Evolutionary conservation across 2,113 vertebrate genomes (phyloP), one percentile per base, ranked within the genome.

Genomic region (Spilogale gracilis): DNA sequence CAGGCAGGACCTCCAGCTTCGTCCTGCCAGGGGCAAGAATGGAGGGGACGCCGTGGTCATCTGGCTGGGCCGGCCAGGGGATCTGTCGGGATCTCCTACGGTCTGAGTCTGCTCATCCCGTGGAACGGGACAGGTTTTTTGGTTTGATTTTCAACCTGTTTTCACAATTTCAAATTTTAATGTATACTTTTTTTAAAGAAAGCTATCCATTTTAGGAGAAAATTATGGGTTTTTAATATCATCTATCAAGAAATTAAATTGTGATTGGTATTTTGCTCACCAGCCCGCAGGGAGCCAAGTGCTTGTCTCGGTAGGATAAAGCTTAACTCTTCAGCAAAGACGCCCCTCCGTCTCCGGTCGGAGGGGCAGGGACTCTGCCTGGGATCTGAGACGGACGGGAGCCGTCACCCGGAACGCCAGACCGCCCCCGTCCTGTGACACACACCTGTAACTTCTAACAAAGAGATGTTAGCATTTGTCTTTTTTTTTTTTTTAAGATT

Each of bases 191-290:
- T 32, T 16, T 17, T 6, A 10, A 83, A 81, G n/a, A 38, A 89
- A 58, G 21, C 38, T 43, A 14, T 71, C 38, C 43, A 9, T 63
- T 90, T 90, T 83, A 79, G 80, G 85, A 83, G 61, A 61, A 91
- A 87, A 81, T 52, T 48, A 52, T 54, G 11, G 13, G 20, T 17
- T 95, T 94, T 78, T 79, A 32, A 9, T 69, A 69, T 69, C 30
- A 69, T 61, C 32, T 50, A 10, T 45, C 45, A n/a, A 67, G 89
- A 95, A 65, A 54, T 65, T 50, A 76, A 58, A 32, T 67, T 2
- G 3, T 78, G 67, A 67, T 23, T 13, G 13, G 45, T 56, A 58
- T 61, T 76, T 80, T 58, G 50, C n/a, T 80, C 30, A 30, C 82
- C 56, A 67, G 0, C 32, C n/a, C 16, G 45, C 23, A 17, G 0